Percentiles rank a stretch among this genome's conserved stretches.
These are phyloP conservation scores for Rhodeus uyekii DNA, from an alignment of 2,797 vertebrate genomes.

Conservation along the genomic window DNA sequence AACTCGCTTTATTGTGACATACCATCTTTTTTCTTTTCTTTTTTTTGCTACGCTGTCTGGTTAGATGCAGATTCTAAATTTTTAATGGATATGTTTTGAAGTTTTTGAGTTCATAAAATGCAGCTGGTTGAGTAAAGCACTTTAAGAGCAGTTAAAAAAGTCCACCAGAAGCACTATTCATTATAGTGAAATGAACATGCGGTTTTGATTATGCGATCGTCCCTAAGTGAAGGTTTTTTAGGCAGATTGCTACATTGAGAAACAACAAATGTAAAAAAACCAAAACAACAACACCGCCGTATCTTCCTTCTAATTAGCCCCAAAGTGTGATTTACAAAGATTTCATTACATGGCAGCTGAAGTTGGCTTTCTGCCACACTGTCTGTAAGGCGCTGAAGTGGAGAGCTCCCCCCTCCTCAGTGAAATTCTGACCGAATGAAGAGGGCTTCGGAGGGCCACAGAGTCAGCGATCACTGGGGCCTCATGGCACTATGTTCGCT, in stretches of 20 bases:
- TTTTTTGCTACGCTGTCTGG: slow-evolving; percentile 1
- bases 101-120: neutral
- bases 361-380: slow-evolving; percentile 74
- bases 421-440: slow-evolving; percentile 73
- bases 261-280: slow-evolving; percentile 57
- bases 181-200: slow-evolving; percentile 36
- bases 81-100: neutral
- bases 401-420: slow-evolving; percentile 70
- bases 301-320: slow-evolving; percentile 64
- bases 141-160: slow-evolving; percentile 8
- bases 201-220: slow-evolving; percentile 35
- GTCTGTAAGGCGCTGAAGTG: slow-evolving; percentile 78
- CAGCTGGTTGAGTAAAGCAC: neutral
- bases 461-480: slow-evolving; percentile 70
- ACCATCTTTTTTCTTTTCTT: neutral
- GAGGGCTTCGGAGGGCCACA: slow-evolving; percentile 16
- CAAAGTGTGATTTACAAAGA: slow-evolving; percentile 62
- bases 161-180: slow-evolving; percentile 22
- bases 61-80: neutral
- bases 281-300: slow-evolving; percentile 22
- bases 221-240: slow-evolving; percentile 39
- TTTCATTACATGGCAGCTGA: slow-evolving; percentile 73
- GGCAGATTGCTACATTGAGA: slow-evolving; percentile 54
- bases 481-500: slow-evolving; percentile 67
- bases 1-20: neutral